These are phyloP conservation scores for Podocnemis expansa DNA, from an alignment of 2,113 vertebrate genomes.

Conservation along the genomic window DNA sequence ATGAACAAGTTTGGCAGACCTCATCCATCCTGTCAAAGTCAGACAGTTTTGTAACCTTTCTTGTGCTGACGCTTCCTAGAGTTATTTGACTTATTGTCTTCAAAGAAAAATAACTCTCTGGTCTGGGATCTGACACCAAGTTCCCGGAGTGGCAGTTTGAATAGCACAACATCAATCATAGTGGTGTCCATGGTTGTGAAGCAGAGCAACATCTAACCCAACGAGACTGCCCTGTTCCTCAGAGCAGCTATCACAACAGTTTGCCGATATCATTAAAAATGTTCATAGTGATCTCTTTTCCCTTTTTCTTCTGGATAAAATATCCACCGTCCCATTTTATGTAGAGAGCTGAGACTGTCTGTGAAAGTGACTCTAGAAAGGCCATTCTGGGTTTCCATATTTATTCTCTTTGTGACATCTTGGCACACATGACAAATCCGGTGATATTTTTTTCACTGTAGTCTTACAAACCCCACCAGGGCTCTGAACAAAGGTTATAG, in stretches of 20 bases:
- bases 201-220: not conserved
- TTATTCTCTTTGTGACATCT: not conserved
- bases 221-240: not conserved
- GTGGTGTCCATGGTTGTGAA: not conserved
- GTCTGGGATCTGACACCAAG: not conserved
- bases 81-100: not conserved
- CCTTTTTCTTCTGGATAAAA: not conserved
- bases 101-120: not conserved
- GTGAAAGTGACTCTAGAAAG: not conserved
- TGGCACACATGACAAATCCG: not conserved
- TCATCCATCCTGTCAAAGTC: not conserved
- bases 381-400: not conserved
- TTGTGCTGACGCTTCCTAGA: rapidly evolving
- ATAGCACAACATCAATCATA: not conserved
- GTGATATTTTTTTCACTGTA: not conserved
- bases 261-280: not conserved
- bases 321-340: not conserved
- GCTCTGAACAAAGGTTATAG: not conserved
- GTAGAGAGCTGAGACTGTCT: not conserved
- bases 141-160: rapidly evolving
- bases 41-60: not conserved
- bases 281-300: not conserved
- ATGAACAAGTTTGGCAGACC: not conserved
- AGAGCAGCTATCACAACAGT: not conserved
- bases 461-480: not conserved